These are phyloP conservation scores for Neuroterus valhalla DNA, from an alignment of 1,140 invertebrate species.

Conservation along the genomic window DNA sequence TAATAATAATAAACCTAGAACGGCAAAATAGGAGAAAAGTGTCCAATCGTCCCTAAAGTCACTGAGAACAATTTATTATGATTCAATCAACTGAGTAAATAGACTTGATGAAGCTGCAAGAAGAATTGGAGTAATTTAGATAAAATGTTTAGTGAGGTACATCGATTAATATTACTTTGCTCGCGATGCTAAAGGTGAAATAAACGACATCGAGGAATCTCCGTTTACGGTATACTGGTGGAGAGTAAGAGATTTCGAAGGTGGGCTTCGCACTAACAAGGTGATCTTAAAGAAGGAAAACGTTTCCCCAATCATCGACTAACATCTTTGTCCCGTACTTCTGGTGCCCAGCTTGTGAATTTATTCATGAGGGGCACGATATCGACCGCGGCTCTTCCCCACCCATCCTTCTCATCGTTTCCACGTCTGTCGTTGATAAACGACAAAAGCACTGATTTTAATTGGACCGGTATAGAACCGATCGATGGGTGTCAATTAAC, in stretches of 20 bases:
- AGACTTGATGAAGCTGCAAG: not conserved
- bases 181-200: conserved; percentile 2
- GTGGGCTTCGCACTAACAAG: conserved; percentile 61
- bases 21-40: too few species aligned
- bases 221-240: conserved; percentile 54
- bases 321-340: conserved; percentile 68
- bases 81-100: too few species aligned
- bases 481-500: conserved; percentile 62
- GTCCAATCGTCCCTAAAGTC: too few species aligned
- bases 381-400: conserved; percentile 58
- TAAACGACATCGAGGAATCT: conserved; percentile 37
- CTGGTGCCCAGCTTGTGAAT: conserved; percentile 62
- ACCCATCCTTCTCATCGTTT: conserved; percentile 38
- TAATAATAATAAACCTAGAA: too few species aligned
- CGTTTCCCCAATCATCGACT: conserved; percentile 68
- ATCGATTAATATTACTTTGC: conserved; percentile 23
- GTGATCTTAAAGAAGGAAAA: conserved; percentile 65
- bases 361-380: conserved; percentile 65
- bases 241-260: conserved; percentile 61
- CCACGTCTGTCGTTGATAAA: conserved; percentile 48
- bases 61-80: too few species aligned
- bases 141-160: conserved; percentile 24
- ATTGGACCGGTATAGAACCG: conserved; percentile 52
- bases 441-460: conserved; percentile 59
- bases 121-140: conserved; percentile 18